phyloP scores from a whole-genome alignment of 2,113 vertebrate genomes.

The Andinoacara biseriatus region DNA sequence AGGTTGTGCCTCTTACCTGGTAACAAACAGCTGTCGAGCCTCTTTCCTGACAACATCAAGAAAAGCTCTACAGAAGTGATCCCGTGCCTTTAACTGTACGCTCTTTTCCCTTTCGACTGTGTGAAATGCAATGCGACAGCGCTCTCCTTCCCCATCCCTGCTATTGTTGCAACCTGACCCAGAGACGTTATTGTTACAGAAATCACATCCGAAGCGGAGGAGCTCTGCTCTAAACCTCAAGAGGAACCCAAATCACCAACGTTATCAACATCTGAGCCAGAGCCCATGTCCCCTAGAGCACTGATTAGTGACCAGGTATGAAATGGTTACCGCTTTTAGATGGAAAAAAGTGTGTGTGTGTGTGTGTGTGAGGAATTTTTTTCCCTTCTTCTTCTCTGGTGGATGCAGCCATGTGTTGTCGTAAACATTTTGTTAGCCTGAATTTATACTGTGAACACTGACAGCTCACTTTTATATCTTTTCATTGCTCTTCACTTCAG shows the following conservation, averaged over 20 bases:
- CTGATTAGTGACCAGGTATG: conserved; percentile 71
- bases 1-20: conserved; percentile 21
- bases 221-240: conserved; percentile 91
- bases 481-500: not conserved
- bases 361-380: not conserved
- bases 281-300: conserved; percentile 38
- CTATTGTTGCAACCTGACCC: conserved; percentile 29
- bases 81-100: not conserved
- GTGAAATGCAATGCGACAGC: not conserved
- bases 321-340: not conserved
- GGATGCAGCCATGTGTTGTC: not conserved
- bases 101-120: not conserved
- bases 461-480: too few relatives aligned
- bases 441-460: not conserved
- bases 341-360: not conserved
- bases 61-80: not conserved
- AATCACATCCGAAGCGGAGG: conserved; percentile 94
- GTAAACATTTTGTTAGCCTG: not conserved
- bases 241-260: conserved; percentile 84
- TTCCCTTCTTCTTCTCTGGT: not conserved
- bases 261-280: conserved; percentile 57
- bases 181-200: conserved; percentile 74
- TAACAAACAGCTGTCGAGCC: not conserved
- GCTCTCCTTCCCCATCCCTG: not conserved
- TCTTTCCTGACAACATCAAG: not conserved